phyloP scores from a whole-genome alignment of 2,888 invertebrate species.

The Xanthorhoe spadicearia region DNA sequence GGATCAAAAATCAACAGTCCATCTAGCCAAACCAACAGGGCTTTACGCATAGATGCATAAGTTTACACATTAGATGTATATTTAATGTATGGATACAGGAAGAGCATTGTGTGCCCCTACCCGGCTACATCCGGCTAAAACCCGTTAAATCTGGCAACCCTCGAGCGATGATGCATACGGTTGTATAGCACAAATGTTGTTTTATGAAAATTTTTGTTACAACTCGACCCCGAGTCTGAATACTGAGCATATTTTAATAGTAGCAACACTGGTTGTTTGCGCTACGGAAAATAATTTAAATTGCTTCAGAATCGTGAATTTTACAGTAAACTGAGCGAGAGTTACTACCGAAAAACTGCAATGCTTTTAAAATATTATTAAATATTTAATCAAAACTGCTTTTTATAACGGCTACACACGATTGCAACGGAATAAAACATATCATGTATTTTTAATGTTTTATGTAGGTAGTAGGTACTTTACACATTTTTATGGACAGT shows the following conservation, averaged over 20 bases:
- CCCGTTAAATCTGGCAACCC: slow-evolving; percentile 14
- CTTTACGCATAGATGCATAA: too few relatives aligned
- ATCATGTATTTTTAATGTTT: neutral
- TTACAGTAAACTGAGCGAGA: slow-evolving; percentile 27
- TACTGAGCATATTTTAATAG: slow-evolving; percentile 53
- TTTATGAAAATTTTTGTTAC: slow-evolving; percentile 57
- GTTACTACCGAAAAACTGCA: slow-evolving; percentile 21
- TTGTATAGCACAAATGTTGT: slow-evolving; percentile 42
- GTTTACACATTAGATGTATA: too few relatives aligned
- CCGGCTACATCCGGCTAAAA: slow-evolving; percentile 3
- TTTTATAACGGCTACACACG: slow-evolving; percentile 14
- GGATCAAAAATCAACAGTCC: too few relatives aligned
- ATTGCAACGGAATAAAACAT: slow-evolving; percentile 25
- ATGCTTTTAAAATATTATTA: slow-evolving; percentile 19
- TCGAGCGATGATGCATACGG: slow-evolving; percentile 1
- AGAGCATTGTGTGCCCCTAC: neutral
- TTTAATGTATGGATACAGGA: neutral
- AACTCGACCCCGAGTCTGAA: slow-evolving; percentile 44
- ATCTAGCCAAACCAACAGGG: too few relatives aligned
- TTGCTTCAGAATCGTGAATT: slow-evolving; percentile 37
- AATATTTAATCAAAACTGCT: slow-evolving; percentile 21
- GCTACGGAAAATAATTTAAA: slow-evolving; percentile 44
- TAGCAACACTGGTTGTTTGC: slow-evolving; percentile 40
- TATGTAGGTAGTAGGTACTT: neutral
- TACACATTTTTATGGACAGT: neutral